Base-by-base conservation (phyloP, 2,888 invertebrate species). In the Patella caerulea region DNA sequence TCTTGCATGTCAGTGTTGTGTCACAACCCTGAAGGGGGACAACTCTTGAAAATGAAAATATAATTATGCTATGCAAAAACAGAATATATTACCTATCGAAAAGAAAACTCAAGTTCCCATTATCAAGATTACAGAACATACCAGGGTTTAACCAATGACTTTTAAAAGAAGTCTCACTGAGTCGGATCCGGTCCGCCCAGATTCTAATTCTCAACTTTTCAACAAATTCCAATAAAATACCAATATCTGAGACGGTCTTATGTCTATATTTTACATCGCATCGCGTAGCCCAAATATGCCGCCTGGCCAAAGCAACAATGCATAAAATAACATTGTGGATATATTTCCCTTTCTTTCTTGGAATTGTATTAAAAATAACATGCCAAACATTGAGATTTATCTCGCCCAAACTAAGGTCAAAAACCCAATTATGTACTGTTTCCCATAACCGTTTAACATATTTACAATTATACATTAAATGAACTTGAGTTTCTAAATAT, bases 331-430 rank as follows among this genome's bases (percentile, higher is more conserved):
- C 24, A 24, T 65, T 24, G 24, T 65, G 65, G 3, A 65, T 65
- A 65, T 24, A 11, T 65, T 65, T 65, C 14, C 24, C 65, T 24
- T 65, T 65, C 65, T 65, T 65, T 65, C 11, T 19, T 65, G 65
- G 65, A 24, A 65, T 65, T 24, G 19, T 24, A 24, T 65, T 65
- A 65, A 65, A 65, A 17, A 65, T 65, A 65, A 65, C 65, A 24
- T 65, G 65, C 65, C 65, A 65, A 65, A 65, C 65, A 65, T 65
- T 65, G 65, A 65, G 65, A 65, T 65, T 24, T 24, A 65, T 65
- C 65, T 65, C 65, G 24, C 65, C 65, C 65, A 65, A 65, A 65
- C 65, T 65, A 65, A 65, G 65, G 15, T 9, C 65, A 65, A 65
- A 19, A 65, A 65, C 24, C 65, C 65, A 65, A 65, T 65, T 65